Conservation (phyloP, 2,888 invertebrate species). For the Bombyx huttoni region DNA sequence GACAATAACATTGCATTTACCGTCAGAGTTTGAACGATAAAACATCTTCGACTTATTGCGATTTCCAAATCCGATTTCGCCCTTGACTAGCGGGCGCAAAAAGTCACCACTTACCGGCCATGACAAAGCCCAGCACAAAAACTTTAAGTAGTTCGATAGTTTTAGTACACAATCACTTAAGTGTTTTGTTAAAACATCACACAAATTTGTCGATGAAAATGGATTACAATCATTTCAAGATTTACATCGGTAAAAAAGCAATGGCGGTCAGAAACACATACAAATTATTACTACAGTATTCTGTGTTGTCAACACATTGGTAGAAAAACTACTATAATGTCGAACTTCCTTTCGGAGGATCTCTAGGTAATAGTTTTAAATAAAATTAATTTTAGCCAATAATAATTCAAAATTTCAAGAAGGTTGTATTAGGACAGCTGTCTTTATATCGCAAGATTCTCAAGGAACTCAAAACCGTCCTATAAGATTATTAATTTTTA, state of each 20-base stretch:
- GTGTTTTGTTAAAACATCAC: conserved; percentile 69
- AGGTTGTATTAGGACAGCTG: no score
- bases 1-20: conserved; percentile 72
- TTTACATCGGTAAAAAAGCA: conserved; percentile 68
- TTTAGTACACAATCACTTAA: conserved; percentile 66
- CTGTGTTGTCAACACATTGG: conserved; percentile 38
- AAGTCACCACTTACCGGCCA: conserved; percentile 84
- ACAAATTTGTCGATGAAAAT: conserved; percentile 72
- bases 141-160: conserved; percentile 68
- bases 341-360: no score
- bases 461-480: no score
- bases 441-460: no score
- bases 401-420: neutral
- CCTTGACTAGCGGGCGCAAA: conserved; percentile 71
- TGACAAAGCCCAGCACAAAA: conserved; percentile 78
- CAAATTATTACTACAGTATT: conserved; percentile 64
- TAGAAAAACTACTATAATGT: conserved; percentile 20
- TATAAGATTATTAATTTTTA: no score
- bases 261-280: conserved; percentile 70
- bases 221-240: conserved; percentile 74
- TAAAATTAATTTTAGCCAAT: neutral
- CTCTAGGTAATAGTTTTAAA: no score
- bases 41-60: conserved; percentile 72
- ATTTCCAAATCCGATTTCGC: conserved; percentile 72
- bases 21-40: conserved; percentile 73